Evolutionary conservation across 2,113 vertebrate genomes (phyloP), one percentile per base, ranked within the genome.

Genomic region (Solenodon paradoxus): DNA sequence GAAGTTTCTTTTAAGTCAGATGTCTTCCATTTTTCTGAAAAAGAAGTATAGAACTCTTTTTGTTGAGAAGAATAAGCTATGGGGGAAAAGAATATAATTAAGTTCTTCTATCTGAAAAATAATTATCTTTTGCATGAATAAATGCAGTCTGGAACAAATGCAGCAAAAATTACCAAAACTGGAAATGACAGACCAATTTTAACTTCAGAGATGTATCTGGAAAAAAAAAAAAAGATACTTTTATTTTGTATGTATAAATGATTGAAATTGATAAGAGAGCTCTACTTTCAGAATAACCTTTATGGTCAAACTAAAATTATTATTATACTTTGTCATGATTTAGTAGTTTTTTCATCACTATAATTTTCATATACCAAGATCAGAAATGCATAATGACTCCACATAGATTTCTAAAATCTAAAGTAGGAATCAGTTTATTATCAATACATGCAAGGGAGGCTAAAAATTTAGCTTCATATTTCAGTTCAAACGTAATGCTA

Each of bases 381-480:
- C 32, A 45, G 81, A 75, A 91, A 35, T 53, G 81, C 35, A 38
- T 66, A 68, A 57, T 9, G 24, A 1, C 32, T 68, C 32, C 13
- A 49, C 16, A 16, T 11, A 80, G 45, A 90, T 69, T 75, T 71
- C 59, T 20, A 74, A 90, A 90, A 66, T 32, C 24, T 53, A 85
- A 90, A 75, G 51, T 90, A 74, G 51, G 94, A 69, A 55, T 77
- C 61, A 68, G 13, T 63, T 95, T 68, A 79, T 82, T 88, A 92
- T 69, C 26, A 47, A 12, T 32, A 5, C 16, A 69, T 61, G 4
- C 38, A 53, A 59, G 3, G 10, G 30, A 28, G 17, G n/a, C 63
- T 68, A 72, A 88, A 84, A 90, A 55, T 77, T 74, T 49, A 75
- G 11, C 24, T 75, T 80, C 61, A 7, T 20, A 57, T 91, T 88